These are phyloP conservation scores for Sebastes glaucus DNA, from an alignment of 2,797 vertebrate genomes.

Conservation along the genomic window DNA sequence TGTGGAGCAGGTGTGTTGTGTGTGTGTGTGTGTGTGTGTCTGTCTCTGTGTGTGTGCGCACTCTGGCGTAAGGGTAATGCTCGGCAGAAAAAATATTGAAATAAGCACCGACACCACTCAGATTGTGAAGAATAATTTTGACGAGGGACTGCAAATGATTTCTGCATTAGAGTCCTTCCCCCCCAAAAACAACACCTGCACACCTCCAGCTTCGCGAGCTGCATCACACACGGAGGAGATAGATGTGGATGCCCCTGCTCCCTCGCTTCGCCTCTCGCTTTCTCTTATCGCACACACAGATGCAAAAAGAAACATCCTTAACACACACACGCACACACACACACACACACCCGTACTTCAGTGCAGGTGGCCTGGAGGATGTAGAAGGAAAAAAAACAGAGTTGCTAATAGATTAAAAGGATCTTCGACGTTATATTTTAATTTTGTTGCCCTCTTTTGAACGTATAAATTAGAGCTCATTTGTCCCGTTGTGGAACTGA, in stretches of 20 bases:
- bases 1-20: conserved; percentile 71
- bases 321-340: not conserved
- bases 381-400: conserved; percentile 19
- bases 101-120: conserved; percentile 65
- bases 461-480: conserved; percentile 42
- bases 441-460: conserved; percentile 33
- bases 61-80: conserved; percentile 37
- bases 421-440: conserved; percentile 47
- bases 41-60: not conserved
- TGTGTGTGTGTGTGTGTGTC: not conserved
- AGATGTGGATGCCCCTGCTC: conserved; percentile 36
- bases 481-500: conserved; percentile 28
- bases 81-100: conserved; percentile 70
- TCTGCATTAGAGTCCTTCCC: conserved; percentile 69
- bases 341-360: not conserved
- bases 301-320: not conserved
- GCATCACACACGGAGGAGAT: conserved; percentile 46
- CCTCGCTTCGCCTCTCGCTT: not conserved
- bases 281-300: conserved; percentile 28
- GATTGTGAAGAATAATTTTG: conserved; percentile 72
- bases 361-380: conserved; percentile 69
- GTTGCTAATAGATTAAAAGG: conserved; percentile 49
- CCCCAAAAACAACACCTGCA: conserved; percentile 74
- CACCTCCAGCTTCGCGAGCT: conserved; percentile 55
- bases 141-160: conserved; percentile 74